Evolutionary conservation across 2,888 invertebrate genomes (phyloP), one percentile per base, ranked within the genome.

Genomic region (Abscondita cerata): DNA sequence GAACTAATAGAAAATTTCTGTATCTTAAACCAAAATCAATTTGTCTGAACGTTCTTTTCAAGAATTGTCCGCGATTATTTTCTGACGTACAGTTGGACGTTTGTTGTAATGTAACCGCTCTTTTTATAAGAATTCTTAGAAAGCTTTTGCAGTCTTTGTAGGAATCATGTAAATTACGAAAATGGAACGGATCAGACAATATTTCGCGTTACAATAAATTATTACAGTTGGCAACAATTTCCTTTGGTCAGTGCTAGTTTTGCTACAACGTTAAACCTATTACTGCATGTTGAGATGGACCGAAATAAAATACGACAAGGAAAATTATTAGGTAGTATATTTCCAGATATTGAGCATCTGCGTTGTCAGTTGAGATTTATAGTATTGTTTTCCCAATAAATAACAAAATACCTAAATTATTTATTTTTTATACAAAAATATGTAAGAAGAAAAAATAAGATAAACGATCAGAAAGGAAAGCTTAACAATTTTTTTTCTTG

Each of bases 341-440:
- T 59, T 47, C 50, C 44, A 36, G 55, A 61, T 61, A 56, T 55
- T 56, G 61, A 56, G 56, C 61, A 56, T 56, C 61, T 52, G 38
- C 41, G 56, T 56, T 61, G 52, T 52, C 61, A 16, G 33, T 50
- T 52, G 38, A 61, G 61, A 61, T 56, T 61, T 61, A 61, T 61
- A 16, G 61, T 46, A 56, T 52, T 61, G 61, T 61, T 61, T 60
- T 55, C 51, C 40, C 55, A 50, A 60, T 60, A 51, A 36, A 44
- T 55, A 60, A 55, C 54, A 50, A 47, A 61, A 61, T 61, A 46
- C 51, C 61, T 57, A 61, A 61, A 61, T 61, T 61, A 61, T 61
- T 52, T 56, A 41, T 52, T 58, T 52, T 25, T 46, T 46, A 61
- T 46, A 61, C 48, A 61, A 56, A 52, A 56, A 56, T 56, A 56